These are phyloP conservation scores for Tichodroma muraria DNA, from an alignment of 2,113 vertebrate genomes.

Conservation along the genomic window DNA sequence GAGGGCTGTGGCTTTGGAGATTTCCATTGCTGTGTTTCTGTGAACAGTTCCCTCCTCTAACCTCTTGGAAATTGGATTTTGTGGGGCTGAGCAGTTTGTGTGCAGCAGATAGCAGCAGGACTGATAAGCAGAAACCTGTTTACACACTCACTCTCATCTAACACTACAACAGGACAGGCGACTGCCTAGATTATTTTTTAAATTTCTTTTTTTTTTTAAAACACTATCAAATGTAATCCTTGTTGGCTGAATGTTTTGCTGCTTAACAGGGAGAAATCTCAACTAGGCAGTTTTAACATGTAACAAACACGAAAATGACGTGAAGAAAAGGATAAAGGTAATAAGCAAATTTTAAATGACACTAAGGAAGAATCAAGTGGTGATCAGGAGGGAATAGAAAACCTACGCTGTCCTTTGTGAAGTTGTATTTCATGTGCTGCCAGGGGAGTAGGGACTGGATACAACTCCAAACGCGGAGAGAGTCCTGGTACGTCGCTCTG, in stretches of 20 bases:
- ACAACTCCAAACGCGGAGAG: neutral
- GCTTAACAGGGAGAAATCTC: neutral
- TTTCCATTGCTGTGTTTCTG: slow-evolving; percentile 51
- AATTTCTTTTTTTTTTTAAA: neutral
- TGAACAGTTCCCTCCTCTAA: slow-evolving; percentile 47
- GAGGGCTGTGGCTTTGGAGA: slow-evolving; percentile 37
- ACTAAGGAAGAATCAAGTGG: neutral
- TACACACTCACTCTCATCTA: slow-evolving; percentile 25
- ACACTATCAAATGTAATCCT: neutral
- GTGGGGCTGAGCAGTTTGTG: slow-evolving; percentile 45
- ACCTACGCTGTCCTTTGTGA: neutral
- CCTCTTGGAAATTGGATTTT: slow-evolving; percentile 64
- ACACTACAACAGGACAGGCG: neutral
- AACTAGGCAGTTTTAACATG: neutral
- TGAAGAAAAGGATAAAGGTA: neutral
- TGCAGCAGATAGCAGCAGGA: slow-evolving; percentile 34
- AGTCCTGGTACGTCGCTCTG: neutral
- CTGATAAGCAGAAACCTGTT: slow-evolving; percentile 60
- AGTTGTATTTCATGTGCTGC: neutral
- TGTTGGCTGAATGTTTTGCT: neutral
- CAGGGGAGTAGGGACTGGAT: neutral
- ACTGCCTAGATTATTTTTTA: neutral
- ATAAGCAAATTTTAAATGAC: neutral
- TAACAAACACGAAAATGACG: neutral
- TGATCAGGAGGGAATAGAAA: neutral